phyloP scores from a whole-genome alignment of 2,113 vertebrate genomes.

The Eubucco bourcierii region DNA sequence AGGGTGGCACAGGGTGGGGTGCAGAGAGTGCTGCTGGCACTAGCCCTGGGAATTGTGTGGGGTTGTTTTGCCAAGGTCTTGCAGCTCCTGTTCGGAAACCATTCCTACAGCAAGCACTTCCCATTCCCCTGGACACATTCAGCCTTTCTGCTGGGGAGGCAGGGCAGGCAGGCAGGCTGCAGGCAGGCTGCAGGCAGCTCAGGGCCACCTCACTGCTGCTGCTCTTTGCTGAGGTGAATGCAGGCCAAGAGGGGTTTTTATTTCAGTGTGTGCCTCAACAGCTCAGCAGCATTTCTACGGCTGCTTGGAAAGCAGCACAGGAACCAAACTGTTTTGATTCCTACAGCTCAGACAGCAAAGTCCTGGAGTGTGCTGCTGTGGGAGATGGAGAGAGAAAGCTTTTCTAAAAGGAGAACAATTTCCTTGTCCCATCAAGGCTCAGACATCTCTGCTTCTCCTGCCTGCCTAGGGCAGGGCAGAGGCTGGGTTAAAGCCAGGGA shows the following conservation, averaged over 20 bases:
- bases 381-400: neutral
- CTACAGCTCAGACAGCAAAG: neutral
- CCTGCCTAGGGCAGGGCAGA: neutral
- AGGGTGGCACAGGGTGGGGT: neutral
- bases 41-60: neutral
- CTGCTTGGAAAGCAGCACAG: neutral
- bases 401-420: neutral
- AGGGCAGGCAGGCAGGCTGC: neutral
- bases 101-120: neutral
- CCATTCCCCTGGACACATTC: neutral
- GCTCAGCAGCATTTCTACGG: neutral
- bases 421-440: neutral
- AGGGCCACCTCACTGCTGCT: neutral
- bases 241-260: neutral
- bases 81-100: neutral
- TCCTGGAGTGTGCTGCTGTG: neutral
- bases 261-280: neutral
- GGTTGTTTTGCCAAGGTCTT: neutral
- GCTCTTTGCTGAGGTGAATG: neutral
- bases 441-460: neutral
- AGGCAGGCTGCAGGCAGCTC: neutral
- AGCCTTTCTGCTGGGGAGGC: too few relatives aligned
- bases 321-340: slow-evolving; percentile 5
- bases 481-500: neutral
- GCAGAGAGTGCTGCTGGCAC: neutral